Percentiles rank a stretch among this genome's conserved stretches.
Conservation (phyloP, 2,888 invertebrate species). For the Sisyra nigra region DNA sequence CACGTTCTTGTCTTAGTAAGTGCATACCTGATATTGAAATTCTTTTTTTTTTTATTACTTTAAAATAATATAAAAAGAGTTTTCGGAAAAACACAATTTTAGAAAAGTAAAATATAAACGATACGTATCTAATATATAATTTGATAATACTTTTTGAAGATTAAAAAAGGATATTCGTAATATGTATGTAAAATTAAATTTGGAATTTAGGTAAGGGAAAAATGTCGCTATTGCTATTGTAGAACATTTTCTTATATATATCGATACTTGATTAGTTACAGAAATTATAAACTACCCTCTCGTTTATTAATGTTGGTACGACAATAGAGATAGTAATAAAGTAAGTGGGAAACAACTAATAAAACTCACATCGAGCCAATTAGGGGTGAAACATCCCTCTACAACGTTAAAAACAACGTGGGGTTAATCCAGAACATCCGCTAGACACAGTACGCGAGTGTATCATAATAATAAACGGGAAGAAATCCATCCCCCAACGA, state of each 20-base stretch:
- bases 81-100: too few species aligned
- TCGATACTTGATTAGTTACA: conserved; percentile 1
- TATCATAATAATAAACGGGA: too few species aligned
- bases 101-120: too few species aligned
- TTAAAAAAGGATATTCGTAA: background rate
- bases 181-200: background rate
- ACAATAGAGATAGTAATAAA: background rate
- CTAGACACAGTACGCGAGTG: background rate
- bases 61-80: too few species aligned
- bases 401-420: conserved; percentile 5
- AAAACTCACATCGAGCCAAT: conserved; percentile 5
- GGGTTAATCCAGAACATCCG: conserved; percentile 3
- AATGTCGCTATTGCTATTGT: background rate
- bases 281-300: background rate
- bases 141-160: too few species aligned
- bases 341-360: conserved; percentile 1
- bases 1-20: too few species aligned
- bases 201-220: background rate
- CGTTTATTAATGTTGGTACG: background rate
- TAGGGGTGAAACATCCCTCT: background rate
- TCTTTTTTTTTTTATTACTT: too few species aligned
- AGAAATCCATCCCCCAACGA: background rate
- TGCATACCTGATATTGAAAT: too few species aligned
- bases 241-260: background rate
- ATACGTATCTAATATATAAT: too few species aligned